phyloP scores from a whole-genome alignment of 2,797 vertebrate species.

The Capromys pilorides region DNA sequence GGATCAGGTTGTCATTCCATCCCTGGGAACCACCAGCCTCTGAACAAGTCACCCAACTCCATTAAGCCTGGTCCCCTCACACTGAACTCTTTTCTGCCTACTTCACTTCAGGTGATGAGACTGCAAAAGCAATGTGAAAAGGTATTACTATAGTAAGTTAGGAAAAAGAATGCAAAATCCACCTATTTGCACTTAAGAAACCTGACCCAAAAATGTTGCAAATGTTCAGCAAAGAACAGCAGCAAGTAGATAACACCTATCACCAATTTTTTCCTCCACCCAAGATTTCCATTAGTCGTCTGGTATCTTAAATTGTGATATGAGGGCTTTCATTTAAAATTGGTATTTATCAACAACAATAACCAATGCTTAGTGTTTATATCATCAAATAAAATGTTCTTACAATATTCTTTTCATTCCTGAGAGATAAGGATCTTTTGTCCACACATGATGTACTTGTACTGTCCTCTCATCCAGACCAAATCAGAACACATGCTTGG shows the following conservation, averaged over 20 bases:
- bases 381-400: neutral
- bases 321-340: slow-evolving; percentile 6
- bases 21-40: neutral
- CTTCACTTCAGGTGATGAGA: neutral
- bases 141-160: neutral
- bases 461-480: neutral
- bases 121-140: neutral
- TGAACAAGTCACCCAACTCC: neutral
- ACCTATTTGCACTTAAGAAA: neutral
- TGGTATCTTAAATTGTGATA: neutral
- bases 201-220: neutral
- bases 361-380: neutral
- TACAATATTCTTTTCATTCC: neutral
- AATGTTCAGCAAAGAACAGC: neutral
- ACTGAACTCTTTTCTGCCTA: neutral
- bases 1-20: neutral
- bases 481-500: neutral
- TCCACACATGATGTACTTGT: neutral
- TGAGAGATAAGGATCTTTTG: neutral
- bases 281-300: neutral
- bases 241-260: neutral
- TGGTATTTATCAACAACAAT: neutral
- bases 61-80: neutral
- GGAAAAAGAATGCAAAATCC: neutral
- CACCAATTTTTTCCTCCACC: neutral